Percentiles rank a stretch among this genome's conserved stretches.
Evolutionary conservation across 2,888 invertebrate species (phyloP).

Genomic region (Clivina fossor): DNA sequence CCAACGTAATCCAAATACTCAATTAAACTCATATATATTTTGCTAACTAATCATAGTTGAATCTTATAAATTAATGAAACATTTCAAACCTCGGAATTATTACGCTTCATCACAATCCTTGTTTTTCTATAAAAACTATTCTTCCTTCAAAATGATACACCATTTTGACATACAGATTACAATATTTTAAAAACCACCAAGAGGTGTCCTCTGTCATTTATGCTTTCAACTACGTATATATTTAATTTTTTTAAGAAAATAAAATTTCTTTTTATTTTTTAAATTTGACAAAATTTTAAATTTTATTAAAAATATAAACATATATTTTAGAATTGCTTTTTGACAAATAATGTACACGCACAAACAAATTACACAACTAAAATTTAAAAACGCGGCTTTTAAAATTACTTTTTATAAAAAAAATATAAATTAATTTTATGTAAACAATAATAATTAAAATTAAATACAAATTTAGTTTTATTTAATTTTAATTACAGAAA

Average conservation of each 20-base stretch:
- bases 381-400: no score
- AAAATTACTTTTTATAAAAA: no score
- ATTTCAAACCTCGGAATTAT: slow-evolving; percentile 24
- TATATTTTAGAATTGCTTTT: no score
- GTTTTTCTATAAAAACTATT: slow-evolving; percentile 27
- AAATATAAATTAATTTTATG: background rate
- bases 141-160: slow-evolving; percentile 31
- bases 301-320: no score
- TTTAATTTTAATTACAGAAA: no score
- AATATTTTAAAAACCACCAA: slow-evolving; percentile 32
- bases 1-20: slow-evolving; percentile 14
- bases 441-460: no score
- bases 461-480: no score
- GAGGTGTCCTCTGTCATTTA: slow-evolving; percentile 24
- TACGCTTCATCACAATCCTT: slow-evolving; percentile 29
- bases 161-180: slow-evolving; percentile 33
- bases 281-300: no score
- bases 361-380: no score
- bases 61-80: background rate
- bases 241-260: no score
- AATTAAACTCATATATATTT: slow-evolving; percentile 19
- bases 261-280: no score
- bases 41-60: background rate
- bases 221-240: slow-evolving; percentile 12
- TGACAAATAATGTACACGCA: no score